Conservation (phyloP, 2,888 invertebrate species). For the Drosophila picticornis region DNA sequence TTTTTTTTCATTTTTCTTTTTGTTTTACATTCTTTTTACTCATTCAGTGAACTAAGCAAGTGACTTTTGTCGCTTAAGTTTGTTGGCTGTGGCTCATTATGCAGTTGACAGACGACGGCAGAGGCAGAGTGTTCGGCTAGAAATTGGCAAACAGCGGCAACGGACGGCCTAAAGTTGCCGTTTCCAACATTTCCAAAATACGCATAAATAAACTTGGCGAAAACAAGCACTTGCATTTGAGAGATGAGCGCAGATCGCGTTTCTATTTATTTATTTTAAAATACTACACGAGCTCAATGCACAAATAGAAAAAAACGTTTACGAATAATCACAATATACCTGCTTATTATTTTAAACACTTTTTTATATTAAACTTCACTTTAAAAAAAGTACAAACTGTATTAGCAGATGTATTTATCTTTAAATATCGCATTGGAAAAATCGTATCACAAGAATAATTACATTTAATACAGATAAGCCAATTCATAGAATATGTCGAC, state of each 20-base stretch:
- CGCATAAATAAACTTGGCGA: conserved; percentile 62
- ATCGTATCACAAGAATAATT: neutral
- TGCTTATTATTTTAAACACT: neutral
- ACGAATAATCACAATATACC: neutral
- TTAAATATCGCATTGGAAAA: neutral
- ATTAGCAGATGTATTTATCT: neutral
- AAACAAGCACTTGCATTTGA: conserved; percentile 6
- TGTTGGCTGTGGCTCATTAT: conserved; percentile 72
- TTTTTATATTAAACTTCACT: neutral
- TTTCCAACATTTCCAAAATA: conserved; percentile 66
- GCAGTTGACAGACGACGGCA: conserved; percentile 39
- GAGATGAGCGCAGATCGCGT: neutral
- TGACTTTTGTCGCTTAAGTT: conserved; percentile 55
- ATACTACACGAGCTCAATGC: too few species aligned
- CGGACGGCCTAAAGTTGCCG: conserved; percentile 56
- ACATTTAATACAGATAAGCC: too few species aligned
- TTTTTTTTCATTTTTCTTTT: neutral
- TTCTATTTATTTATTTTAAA: neutral
- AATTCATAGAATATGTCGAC: neutral
- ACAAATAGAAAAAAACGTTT: neutral
- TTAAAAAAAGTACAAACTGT: neutral
- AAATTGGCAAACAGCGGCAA: conserved; percentile 65
- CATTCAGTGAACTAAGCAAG: conserved; percentile 66
- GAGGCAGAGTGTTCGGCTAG: conserved; percentile 23
- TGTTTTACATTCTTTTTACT: conserved; percentile 20